These are phyloP conservation scores for Chaetorhynchus papuensis DNA, from an alignment of 2,113 vertebrate species.

Conservation along the genomic window DNA sequence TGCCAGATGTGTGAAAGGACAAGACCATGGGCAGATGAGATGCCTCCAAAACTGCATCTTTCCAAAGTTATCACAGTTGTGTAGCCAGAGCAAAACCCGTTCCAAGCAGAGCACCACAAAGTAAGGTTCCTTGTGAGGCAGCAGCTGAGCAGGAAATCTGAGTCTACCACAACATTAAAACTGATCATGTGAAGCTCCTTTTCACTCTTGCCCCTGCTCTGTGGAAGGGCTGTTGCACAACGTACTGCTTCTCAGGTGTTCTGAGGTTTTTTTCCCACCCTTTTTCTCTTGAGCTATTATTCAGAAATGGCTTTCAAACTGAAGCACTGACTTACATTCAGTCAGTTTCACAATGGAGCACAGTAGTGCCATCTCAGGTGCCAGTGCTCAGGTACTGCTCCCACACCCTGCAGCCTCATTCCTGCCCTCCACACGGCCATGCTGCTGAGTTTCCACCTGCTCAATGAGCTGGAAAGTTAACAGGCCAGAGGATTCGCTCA, in stretches of 20 bases:
- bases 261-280: accelerated
- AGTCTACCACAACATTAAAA: background rate
- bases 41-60: background rate
- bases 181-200: background rate
- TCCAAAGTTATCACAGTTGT: background rate
- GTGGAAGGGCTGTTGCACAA: background rate
- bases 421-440: background rate
- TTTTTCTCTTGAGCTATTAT: background rate
- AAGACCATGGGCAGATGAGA: background rate
- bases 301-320: background rate
- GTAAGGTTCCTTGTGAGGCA: background rate
- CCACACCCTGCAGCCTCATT: background rate
- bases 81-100: background rate
- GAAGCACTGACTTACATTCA: background rate
- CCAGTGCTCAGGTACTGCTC: background rate
- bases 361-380: background rate
- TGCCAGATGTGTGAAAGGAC: background rate
- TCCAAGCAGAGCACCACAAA: background rate
- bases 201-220: background rate
- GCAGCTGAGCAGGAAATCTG: background rate
- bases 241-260: background rate
- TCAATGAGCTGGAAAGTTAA: background rate
- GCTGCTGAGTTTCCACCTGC: background rate
- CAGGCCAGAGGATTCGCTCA: background rate
- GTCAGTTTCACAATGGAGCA: background rate